Evolutionary conservation across 2,113 vertebrate species (phyloP).

Genomic region (Malaclemys terrapin): DNA sequence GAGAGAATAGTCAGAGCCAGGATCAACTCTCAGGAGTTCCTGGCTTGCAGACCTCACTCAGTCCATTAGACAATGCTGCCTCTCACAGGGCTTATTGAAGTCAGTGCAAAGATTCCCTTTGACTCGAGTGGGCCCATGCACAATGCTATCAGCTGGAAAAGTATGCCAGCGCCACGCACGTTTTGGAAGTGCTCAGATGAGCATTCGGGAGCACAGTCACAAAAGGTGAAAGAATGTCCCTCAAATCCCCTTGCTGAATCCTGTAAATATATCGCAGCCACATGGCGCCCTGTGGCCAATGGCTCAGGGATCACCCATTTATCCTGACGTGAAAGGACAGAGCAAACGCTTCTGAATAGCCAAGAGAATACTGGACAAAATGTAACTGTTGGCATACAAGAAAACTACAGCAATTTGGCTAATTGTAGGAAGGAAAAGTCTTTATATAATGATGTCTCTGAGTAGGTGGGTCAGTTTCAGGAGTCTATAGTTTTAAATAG

Average conservation of each 20-base stretch:
- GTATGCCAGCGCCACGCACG: neutral
- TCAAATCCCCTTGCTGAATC: neutral
- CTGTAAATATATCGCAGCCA: neutral
- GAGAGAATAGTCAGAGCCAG: fast-evolving
- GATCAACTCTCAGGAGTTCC: neutral
- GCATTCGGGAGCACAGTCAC: neutral
- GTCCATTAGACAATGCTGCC: neutral
- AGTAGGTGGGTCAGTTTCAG: neutral
- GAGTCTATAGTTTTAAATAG: neutral
- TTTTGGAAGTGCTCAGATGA: neutral
- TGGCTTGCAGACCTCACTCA: neutral
- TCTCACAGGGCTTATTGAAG: neutral
- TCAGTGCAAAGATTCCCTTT: neutral
- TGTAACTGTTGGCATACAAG: neutral
- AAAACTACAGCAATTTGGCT: neutral
- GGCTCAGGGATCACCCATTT: neutral
- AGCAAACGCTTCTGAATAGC: neutral
- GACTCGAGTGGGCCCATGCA: neutral
- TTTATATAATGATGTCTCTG: neutral
- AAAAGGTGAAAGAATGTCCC: neutral
- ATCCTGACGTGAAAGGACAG: neutral
- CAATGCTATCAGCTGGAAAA: neutral
- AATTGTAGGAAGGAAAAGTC: neutral
- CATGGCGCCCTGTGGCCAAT: too few species aligned
- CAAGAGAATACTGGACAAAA: neutral